Conservation (phyloP, 1,140 invertebrate genomes). For the Drosophila albomicans region DNA sequence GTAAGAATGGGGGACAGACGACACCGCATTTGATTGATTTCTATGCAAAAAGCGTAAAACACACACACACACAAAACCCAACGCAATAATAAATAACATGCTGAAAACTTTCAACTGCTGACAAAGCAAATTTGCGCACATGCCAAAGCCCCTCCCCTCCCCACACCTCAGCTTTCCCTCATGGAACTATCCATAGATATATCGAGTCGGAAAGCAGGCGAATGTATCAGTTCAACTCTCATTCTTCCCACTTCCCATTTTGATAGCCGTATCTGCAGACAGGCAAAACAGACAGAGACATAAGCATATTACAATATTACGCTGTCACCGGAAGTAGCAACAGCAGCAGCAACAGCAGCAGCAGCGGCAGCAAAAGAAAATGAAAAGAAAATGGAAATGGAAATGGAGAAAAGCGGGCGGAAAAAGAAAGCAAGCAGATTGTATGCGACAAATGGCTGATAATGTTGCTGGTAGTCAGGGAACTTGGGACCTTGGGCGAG, state of each 20-base stretch:
- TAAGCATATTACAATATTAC: slow-evolving; percentile 84
- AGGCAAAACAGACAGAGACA: slow-evolving; percentile 70
- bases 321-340: slow-evolving; percentile 79
- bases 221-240: slow-evolving; percentile 40
- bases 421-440: slow-evolving; percentile 71
- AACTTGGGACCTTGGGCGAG: slow-evolving; percentile 13
- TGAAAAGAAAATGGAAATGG: slow-evolving; percentile 30
- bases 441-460: slow-evolving; percentile 83
- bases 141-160: not conserved
- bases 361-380: slow-evolving; percentile 25
- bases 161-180: not conserved
- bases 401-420: not conserved
- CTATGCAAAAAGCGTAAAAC: slow-evolving; percentile 40
- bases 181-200: slow-evolving; percentile 9
- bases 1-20: not conserved
- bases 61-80: slow-evolving; percentile 23
- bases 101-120: slow-evolving; percentile 59
- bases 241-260: slow-evolving; percentile 38
- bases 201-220: not conserved
- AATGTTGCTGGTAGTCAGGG: slow-evolving; percentile 58
- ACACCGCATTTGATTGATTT: slow-evolving; percentile 75
- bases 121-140: slow-evolving; percentile 55
- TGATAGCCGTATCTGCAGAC: slow-evolving; percentile 53
- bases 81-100: slow-evolving; percentile 79
- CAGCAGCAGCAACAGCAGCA: slow-evolving; percentile 45